Base-by-base conservation (phyloP, 2,888 invertebrate genomes). In the Melinopterus prodromus region DNA sequence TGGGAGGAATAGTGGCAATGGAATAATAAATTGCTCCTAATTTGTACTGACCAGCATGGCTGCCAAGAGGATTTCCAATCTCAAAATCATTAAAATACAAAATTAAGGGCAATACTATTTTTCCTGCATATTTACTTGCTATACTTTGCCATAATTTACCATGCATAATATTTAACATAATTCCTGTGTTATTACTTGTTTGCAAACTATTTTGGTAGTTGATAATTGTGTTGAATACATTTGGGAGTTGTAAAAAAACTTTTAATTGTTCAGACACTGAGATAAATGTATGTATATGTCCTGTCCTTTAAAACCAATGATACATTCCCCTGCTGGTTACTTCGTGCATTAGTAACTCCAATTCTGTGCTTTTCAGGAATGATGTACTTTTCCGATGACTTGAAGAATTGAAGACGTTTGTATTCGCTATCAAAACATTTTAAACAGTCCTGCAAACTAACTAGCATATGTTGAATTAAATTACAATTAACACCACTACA, bases 21-120 rank as follows among this genome's bases (percentile, higher is more conserved):
- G 83, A 77, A 16, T 82, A 80, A 82, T 86, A 86, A 35, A 85
- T 82, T 76, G 80, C n/a, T n/a, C n/a, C n/a, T n/a, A n/a, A n/a
- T n/a, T n/a, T n/a, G n/a, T n/a, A n/a, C n/a, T n/a, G n/a, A 83
- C 36, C 85, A 85, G 70, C 85, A 78, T 80, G 85, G 86, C 83
- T 84, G 7, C 85, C 85, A 53, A 85, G 71, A n/a, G 86, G 83
- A 81, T 86, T 85, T 53, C 84, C 84, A 9, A 81, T 77, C 82
- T 86, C 85, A 78, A 84, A 85, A 80, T 86, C 85, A 79, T 85
- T 85, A 79, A 76, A 83, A 80, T 82, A 84, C 12, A 85, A 69
- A 69, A 83, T 82, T 81, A 84, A 76, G 76, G 83, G 83, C 69
- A 83, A 71, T 12, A 84, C 77, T 69, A 79, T 37, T 74, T 80